Evolutionary conservation across 1,140 invertebrate genomes (phyloP).

Genomic region (Pseudobourletiella spinata): DNA sequence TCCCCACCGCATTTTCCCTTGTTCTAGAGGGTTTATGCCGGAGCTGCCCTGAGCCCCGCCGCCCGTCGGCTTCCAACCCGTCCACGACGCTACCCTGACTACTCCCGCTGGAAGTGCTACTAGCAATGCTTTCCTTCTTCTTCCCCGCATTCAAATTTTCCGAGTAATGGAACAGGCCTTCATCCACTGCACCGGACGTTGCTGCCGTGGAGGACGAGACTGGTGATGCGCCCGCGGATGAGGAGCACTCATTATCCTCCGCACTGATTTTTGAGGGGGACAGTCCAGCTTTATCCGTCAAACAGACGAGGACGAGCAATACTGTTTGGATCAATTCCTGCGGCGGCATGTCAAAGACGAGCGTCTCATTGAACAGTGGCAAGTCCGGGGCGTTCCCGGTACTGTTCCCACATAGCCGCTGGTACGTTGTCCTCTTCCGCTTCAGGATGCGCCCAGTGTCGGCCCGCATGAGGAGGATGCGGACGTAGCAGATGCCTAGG

Average conservation of each 20-base stretch:
- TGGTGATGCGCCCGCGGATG: background rate
- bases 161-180: slow-evolving; percentile 30
- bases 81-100: background rate
- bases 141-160: slow-evolving; percentile 25
- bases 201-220: background rate
- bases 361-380: slow-evolving; percentile 33
- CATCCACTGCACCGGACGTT: slow-evolving; percentile 4
- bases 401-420: slow-evolving; percentile 6
- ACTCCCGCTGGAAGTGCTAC: slow-evolving; percentile 3
- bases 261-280: background rate
- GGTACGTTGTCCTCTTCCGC: slow-evolving; percentile 31
- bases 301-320: slow-evolving; percentile 32
- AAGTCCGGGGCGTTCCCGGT: slow-evolving; percentile 18
- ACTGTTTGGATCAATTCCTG: slow-evolving; percentile 32
- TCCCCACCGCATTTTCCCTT: slow-evolving; percentile 34
- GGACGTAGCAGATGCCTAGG: slow-evolving; percentile 35
- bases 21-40: slow-evolving; percentile 11
- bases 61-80: background rate
- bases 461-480: slow-evolving; percentile 29
- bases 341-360: slow-evolving; percentile 35
- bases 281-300: slow-evolving; percentile 20
- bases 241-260: background rate
- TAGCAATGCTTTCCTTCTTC: background rate
- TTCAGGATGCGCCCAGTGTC: slow-evolving; percentile 32
- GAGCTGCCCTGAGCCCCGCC: background rate